A percentile compares a stretch with the other conserved stretches of the same genome.
Conservation (phyloP, 2,888 invertebrate genomes). For the Ichneumon xanthorius region DNA sequence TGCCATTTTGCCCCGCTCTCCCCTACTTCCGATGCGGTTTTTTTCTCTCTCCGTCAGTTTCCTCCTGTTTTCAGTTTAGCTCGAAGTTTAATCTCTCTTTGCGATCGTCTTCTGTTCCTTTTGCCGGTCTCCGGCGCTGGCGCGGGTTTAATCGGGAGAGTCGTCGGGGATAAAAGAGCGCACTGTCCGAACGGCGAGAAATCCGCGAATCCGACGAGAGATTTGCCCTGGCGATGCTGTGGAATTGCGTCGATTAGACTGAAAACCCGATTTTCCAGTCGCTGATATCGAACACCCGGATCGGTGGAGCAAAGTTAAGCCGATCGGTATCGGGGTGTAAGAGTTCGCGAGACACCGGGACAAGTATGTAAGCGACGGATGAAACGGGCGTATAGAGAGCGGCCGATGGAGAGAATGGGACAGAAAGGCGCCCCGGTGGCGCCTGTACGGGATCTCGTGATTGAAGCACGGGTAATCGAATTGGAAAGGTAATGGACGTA, state of each 20-base stretch:
- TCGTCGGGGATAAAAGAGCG: slow-evolving; percentile 10
- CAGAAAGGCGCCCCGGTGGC: slow-evolving; percentile 1
- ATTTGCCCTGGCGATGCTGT: slow-evolving; percentile 1
- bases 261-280: slow-evolving; percentile 63
- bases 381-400: slow-evolving; percentile 30
- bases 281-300: slow-evolving; percentile 51
- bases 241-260: slow-evolving; percentile 57
- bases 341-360: slow-evolving; percentile 1
- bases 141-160: not conserved
- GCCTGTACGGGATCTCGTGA: slow-evolving; percentile 59
- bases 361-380: slow-evolving; percentile 6
- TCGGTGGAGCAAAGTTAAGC: slow-evolving; percentile 56
- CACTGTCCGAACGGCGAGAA: not conserved
- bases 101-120: no score
- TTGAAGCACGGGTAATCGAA: slow-evolving; percentile 72
- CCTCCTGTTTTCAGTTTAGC: not conserved
- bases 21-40: not conserved
- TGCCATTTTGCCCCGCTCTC: no score
- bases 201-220: not conserved
- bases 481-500: slow-evolving; percentile 72
- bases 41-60: not conserved
- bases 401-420: slow-evolving; percentile 13
- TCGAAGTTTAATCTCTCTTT: not conserved
- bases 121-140: not conserved
- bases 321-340: slow-evolving; percentile 50